Evolutionary conservation across 2,113 vertebrate species (phyloP).

Genomic region (Microtus ochrogaster): DNA sequence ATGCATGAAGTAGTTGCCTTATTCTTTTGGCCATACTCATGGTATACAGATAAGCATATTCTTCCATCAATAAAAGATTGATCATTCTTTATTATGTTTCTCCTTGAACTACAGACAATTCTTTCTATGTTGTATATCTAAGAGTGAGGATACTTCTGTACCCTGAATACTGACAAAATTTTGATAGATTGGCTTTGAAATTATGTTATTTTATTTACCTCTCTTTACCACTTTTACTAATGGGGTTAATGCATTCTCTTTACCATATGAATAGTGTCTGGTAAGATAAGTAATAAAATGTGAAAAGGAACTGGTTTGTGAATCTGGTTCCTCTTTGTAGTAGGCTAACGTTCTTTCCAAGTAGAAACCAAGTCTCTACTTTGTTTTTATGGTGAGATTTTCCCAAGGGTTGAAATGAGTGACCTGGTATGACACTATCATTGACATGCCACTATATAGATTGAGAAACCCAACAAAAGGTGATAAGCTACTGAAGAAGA

Average conservation of each 20-base stretch:
- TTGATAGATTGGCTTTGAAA: background rate
- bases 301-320: background rate
- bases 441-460: background rate
- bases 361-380: background rate
- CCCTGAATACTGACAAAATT: background rate
- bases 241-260: background rate
- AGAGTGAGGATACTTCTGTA: background rate
- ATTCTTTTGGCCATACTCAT: background rate
- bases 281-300: background rate
- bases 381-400: background rate
- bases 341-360: background rate
- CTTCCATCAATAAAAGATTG: background rate
- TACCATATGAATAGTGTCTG: background rate
- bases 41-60: background rate
- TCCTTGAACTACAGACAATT: background rate
- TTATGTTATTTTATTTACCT: background rate
- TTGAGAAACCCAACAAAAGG: background rate
- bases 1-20: background rate
- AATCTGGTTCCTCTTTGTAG: fast-evolving
- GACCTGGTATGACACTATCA: background rate
- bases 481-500: background rate
- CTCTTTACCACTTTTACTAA: background rate
- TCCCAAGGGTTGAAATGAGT: background rate
- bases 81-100: background rate
- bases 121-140: background rate